Conservation (phyloP, 2,113 vertebrate species). For the Charadrius vociferus region DNA sequence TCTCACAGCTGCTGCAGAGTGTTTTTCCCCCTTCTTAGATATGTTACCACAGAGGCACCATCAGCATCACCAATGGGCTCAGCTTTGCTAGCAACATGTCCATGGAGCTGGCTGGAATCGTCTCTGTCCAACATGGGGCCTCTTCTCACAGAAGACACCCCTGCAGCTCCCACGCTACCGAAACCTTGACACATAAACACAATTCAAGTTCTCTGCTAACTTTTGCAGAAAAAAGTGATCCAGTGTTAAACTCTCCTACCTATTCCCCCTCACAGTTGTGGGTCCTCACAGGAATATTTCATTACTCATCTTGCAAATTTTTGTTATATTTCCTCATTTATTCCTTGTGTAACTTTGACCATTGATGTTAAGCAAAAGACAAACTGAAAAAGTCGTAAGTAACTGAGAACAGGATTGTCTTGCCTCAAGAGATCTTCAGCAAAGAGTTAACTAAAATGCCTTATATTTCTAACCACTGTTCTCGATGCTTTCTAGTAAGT, state of each 20-base stretch:
- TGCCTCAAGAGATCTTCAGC: neutral
- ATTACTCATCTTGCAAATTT: neutral
- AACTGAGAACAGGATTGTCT: neutral
- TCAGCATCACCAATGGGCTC: neutral
- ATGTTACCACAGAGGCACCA: neutral
- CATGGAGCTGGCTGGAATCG: neutral
- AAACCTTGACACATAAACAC: fast-evolving
- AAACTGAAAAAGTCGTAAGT: neutral
- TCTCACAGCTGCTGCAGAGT: neutral
- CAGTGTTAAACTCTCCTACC: neutral
- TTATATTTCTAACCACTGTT: neutral
- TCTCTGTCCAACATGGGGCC: fast-evolving
- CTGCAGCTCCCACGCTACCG: neutral
- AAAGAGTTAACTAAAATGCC: neutral
- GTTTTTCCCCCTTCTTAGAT: neutral
- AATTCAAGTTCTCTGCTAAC: neutral
- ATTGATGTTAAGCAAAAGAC: neutral
- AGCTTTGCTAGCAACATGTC: neutral
- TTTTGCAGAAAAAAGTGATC: neutral
- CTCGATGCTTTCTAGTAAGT: neutral
- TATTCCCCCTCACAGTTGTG: neutral
- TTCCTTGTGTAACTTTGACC: neutral
- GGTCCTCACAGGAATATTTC: neutral
- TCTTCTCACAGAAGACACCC: neutral
- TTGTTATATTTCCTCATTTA: neutral